A percentile compares a stretch with the other conserved stretches of the same genome.
Evolutionary conservation across 2,888 invertebrate genomes (phyloP).

Genomic region (Pinctada fucata): DNA sequence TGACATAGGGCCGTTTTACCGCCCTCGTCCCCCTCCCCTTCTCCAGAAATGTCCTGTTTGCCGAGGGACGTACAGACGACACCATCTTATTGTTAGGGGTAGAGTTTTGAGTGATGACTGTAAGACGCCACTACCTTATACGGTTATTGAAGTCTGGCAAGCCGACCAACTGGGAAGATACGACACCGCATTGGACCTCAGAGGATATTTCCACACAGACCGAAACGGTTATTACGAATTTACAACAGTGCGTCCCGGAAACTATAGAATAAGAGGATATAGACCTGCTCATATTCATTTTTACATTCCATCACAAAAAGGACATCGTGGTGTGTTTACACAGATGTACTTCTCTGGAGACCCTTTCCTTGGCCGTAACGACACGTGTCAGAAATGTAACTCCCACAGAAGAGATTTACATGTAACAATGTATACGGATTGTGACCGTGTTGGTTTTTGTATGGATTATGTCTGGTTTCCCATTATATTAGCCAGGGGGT

Average conservation of each 20-base stretch:
- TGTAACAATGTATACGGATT: slow-evolving; percentile 4
- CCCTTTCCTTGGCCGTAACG: slow-evolving; percentile 18
- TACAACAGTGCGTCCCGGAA: slow-evolving; percentile 31
- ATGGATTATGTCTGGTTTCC: slow-evolving; percentile 29
- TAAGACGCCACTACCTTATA: slow-evolving; percentile 10
- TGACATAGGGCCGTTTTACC: slow-evolving; percentile 31
- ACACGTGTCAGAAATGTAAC: slow-evolving; percentile 28
- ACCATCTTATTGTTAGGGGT: slow-evolving; percentile 21
- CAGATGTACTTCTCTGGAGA: slow-evolving; percentile 38
- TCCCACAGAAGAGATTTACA: slow-evolving; percentile 24
- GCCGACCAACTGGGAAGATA: slow-evolving; percentile 28
- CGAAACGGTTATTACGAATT: slow-evolving; percentile 29
- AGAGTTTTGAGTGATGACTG: slow-evolving; percentile 23
- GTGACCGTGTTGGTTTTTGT: slow-evolving; percentile 15
- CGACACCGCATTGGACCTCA: neutral
- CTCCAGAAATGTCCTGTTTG: slow-evolving; percentile 21
- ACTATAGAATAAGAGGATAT: slow-evolving; percentile 19
- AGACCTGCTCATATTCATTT: slow-evolving; percentile 36
- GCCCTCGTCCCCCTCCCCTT: slow-evolving; percentile 16
- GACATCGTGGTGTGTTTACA: slow-evolving; percentile 25
- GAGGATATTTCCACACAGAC: slow-evolving; percentile 31
- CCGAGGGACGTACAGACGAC: neutral
- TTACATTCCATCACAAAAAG: slow-evolving; percentile 5
- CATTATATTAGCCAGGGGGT: slow-evolving; percentile 17
- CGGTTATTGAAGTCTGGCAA: slow-evolving; percentile 31